A percentile compares a stretch with the other conserved stretches of the same genome.
Evolutionary conservation across 2,888 invertebrate species (phyloP).

Genomic region (Troides oblongomaculatus): DNA sequence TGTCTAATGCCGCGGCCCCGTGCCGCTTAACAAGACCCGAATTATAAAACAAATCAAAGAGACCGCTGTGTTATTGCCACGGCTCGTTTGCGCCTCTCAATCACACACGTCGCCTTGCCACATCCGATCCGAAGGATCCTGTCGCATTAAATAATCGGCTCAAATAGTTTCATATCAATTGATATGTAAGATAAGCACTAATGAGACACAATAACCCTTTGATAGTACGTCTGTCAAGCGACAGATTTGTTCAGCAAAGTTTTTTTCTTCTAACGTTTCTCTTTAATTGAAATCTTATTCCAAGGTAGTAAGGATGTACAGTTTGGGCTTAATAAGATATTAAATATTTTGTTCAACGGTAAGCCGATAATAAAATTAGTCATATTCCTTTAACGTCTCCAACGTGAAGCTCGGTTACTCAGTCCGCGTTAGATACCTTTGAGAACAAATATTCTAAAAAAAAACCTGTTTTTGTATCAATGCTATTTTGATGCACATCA

Average conservation of each 20-base stretch:
- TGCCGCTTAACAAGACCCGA: slow-evolving; percentile 30
- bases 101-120: slow-evolving; percentile 36
- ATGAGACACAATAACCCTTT: slow-evolving; percentile 56
- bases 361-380: slow-evolving; percentile 66
- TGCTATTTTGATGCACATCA: background rate
- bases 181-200: slow-evolving; percentile 46
- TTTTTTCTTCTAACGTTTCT: slow-evolving; percentile 6
- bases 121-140: slow-evolving; percentile 29
- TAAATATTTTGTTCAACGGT: slow-evolving; percentile 38
- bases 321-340: background rate
- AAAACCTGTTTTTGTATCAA: background rate
- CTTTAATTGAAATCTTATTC: slow-evolving; percentile 35
- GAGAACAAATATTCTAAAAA: slow-evolving; percentile 4
- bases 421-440: background rate
- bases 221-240: slow-evolving; percentile 50
- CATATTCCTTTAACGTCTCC: slow-evolving; percentile 57
- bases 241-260: slow-evolving; percentile 42
- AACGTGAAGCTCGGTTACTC: slow-evolving; percentile 24
- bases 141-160: slow-evolving; percentile 32
- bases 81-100: slow-evolving; percentile 40
- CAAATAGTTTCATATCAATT: slow-evolving; percentile 35
- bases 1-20: slow-evolving; percentile 22
- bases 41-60: slow-evolving; percentile 39
- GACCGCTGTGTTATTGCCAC: slow-evolving; percentile 39
- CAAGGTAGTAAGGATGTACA: background rate